Evolutionary conservation across 2,888 invertebrate species (phyloP).

Genomic region (Allophyes oxyacanthae): DNA sequence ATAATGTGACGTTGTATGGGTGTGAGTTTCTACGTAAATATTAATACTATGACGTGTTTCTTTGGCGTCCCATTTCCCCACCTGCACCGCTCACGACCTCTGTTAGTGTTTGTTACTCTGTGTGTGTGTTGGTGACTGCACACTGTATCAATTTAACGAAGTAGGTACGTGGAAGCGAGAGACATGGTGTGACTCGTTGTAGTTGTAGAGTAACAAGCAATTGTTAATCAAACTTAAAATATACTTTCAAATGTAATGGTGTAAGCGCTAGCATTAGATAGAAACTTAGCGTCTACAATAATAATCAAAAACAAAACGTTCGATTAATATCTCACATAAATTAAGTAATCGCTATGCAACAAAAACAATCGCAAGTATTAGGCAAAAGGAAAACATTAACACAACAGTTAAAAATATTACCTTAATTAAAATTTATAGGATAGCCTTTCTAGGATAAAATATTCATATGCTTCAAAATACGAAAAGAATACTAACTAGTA

Average conservation of each 20-base stretch:
- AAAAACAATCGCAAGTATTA: slow-evolving; percentile 23
- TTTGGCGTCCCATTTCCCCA: too few species aligned
- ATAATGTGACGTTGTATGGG: slow-evolving; percentile 4
- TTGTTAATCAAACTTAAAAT: neutral
- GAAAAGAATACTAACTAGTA: slow-evolving; percentile 77
- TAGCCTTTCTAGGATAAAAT: too few species aligned
- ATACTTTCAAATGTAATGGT: neutral
- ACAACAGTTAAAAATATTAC: neutral
- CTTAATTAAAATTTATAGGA: too few species aligned
- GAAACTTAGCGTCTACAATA: neutral
- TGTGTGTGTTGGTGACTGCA: too few species aligned
- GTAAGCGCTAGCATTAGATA: slow-evolving; percentile 11
- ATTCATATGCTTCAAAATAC: neutral
- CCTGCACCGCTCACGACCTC: too few species aligned
- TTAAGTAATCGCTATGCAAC: slow-evolving; percentile 28
- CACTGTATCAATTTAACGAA: too few species aligned
- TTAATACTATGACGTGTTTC: neutral
- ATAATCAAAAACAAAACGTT: neutral
- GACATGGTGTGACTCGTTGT: too few species aligned
- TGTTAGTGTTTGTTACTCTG: too few species aligned
- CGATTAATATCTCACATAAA: neutral
- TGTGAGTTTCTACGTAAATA: neutral
- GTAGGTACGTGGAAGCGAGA: too few species aligned
- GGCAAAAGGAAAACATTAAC: neutral
- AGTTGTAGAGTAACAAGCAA: too few species aligned